Conservation (phyloP, 2,888 invertebrate species). For the Craniophora ligustri region DNA sequence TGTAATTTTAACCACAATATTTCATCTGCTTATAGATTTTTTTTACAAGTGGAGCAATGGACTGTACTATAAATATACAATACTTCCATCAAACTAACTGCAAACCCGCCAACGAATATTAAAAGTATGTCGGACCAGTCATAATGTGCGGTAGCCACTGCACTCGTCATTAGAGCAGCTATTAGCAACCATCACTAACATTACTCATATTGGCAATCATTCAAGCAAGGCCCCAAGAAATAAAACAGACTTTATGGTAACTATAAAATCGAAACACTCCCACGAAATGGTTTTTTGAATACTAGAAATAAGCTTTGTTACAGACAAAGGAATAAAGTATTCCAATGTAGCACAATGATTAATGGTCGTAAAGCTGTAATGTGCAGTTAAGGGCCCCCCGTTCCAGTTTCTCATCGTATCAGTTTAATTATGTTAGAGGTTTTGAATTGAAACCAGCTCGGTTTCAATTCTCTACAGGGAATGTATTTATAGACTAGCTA, state of each 20-base stretch:
- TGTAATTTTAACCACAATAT: too few relatives aligned
- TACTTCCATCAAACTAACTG: neutral
- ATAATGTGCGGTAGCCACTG: neutral
- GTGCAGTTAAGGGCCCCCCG: neutral
- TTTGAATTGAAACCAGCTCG: too few relatives aligned
- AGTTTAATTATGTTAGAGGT: too few relatives aligned
- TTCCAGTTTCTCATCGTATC: neutral
- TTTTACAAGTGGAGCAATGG: too few relatives aligned
- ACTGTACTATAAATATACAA: neutral
- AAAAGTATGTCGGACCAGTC: slow-evolving; percentile 1
- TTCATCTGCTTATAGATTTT: too few relatives aligned
- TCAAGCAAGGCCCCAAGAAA: slow-evolving; percentile 17
- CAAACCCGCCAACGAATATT: slow-evolving; percentile 8
- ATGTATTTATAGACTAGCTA: too few relatives aligned
- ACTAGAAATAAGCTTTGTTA: slow-evolving; percentile 13
- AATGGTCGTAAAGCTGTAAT: slow-evolving; percentile 4
- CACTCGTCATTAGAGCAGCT: slow-evolving; percentile 26
- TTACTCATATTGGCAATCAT: slow-evolving; percentile 36
- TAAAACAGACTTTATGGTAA: slow-evolving; percentile 27
- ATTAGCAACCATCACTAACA: slow-evolving; percentile 12
- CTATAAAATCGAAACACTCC: slow-evolving; percentile 26
- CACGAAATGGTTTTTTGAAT: slow-evolving; percentile 16
- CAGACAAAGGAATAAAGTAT: neutral
- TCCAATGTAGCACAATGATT: neutral
- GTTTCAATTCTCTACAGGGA: too few relatives aligned